Evolutionary conservation across 2,888 invertebrate genomes (phyloP), one percentile per base, ranked within the genome.

Genomic region (Zelleria hepariella): DNA sequence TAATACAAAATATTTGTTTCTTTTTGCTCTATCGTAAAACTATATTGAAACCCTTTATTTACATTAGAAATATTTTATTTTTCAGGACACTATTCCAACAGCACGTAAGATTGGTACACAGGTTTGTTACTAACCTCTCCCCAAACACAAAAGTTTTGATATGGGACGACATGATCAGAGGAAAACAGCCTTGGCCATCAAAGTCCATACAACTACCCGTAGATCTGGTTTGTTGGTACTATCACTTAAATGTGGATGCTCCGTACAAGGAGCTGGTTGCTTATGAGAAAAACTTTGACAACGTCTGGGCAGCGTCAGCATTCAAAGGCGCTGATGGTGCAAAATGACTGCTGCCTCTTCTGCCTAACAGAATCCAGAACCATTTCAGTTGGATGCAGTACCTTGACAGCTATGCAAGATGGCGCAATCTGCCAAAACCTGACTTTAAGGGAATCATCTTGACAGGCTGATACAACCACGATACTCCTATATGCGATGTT

Each of bases 81-180:
- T 32, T 32, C 32, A 32, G 32, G 15, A 32, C 8, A 2, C 8
- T 32, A 32, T 32, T 32, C 15, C 32, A 15, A 20, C 7, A 21
- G 49, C 20, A 49, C 49, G 49, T 49, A n/a, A 2, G 8, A 49
- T 20, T 49, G 7, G 49, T 20, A 2, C 2, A 21, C 21, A 20
- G 71, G 8, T 77, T 88, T 47, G 78, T 93, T 1, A 84, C 80
- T 60, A 67, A 72, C 10, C 76, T 82, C 2, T 89, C 87, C 68
- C 89, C 91, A 0, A 66, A 80, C 1, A 75, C 93, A 0, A 90
- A 82, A 3, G 80, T 93, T 5, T 86, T 96, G 15, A 92, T 95
- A 73, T 96, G 96, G 96, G 95, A 96, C 68, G 96, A 96, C 69
- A 94, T 95, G 90, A 90, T 96, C 59, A 84, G 94, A 15, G 23